Percentiles rank a stretch among this genome's conserved stretches.
Conservation (phyloP, 2,113 vertebrate genomes). For the Neogobius melanostomus region DNA sequence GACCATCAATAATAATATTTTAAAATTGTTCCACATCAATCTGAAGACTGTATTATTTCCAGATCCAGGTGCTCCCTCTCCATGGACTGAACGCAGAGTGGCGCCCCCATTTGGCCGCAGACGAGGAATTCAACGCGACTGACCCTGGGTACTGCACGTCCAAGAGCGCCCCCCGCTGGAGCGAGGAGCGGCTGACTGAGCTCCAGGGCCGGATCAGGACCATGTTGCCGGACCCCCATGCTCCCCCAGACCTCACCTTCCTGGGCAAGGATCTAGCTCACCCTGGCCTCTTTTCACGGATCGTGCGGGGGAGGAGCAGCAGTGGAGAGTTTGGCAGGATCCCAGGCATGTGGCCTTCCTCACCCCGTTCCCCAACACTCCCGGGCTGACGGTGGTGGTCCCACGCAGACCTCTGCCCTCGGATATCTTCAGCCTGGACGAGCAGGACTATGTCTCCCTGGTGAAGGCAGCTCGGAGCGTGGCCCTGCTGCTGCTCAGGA, state of each 20-base stretch:
- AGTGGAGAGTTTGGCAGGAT: conserved; percentile 81
- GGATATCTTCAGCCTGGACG: conserved; percentile 70
- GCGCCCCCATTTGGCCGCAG: conserved; percentile 69
- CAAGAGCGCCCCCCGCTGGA: conserved; percentile 72
- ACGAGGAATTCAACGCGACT: conserved; percentile 60
- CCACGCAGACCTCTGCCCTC: conserved; percentile 76
- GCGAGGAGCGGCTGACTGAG: conserved; percentile 52
- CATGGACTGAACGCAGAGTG: conserved; percentile 72
- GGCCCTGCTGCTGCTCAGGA: conserved; percentile 61
- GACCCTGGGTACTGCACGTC: conserved; percentile 76
- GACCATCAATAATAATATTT: too few relatives aligned
- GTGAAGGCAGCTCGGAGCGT: conserved; percentile 60
- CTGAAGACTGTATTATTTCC: neutral
- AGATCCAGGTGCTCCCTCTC: conserved; percentile 72
- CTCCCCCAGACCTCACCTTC: conserved; percentile 55
- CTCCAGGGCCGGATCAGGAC: conserved; percentile 62
- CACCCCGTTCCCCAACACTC: conserved; percentile 78
- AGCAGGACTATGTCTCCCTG: conserved; percentile 63
- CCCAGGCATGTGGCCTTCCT: conserved; percentile 73
- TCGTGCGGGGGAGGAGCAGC: conserved; percentile 76
- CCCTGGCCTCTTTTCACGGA: conserved; percentile 68
- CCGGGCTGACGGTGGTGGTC: conserved; percentile 73
- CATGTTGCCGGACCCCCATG: conserved; percentile 46
- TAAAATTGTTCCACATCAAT: too few relatives aligned
- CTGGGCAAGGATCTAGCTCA: conserved; percentile 61